phyloP scores from a whole-genome alignment of 2,113 vertebrate genomes.

The Neolamprologus variostigma region DNA sequence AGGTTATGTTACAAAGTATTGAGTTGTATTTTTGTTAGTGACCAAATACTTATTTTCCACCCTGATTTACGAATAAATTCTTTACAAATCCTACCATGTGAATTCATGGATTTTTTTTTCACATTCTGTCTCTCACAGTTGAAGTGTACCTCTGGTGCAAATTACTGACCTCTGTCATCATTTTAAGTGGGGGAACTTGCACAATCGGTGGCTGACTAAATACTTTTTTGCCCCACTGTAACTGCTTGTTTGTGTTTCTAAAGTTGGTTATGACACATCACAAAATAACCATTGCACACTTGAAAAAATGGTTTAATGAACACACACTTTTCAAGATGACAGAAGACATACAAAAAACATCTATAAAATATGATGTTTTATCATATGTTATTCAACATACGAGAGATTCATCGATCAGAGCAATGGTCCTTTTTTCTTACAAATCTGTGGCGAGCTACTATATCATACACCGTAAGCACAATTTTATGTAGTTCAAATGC shows the following conservation, averaged over 20 bases:
- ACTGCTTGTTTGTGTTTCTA: neutral
- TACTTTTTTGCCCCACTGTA: no score
- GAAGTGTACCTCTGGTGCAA: no score
- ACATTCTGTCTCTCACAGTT: no score
- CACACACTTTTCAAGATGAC: neutral
- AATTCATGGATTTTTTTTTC: no score
- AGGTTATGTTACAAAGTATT: no score
- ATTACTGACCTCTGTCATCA: no score
- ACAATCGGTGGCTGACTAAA: no score
- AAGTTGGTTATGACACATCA: neutral
- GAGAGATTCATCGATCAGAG: neutral
- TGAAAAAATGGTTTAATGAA: neutral
- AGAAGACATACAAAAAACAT: neutral
- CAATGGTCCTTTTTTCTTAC: neutral
- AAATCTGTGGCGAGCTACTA: accelerated
- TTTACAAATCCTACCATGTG: no score
- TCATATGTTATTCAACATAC: neutral
- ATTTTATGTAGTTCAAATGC: neutral
- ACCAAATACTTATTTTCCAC: no score
- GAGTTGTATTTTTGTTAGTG: no score
- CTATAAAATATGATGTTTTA: neutral
- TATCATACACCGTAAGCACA: accelerated
- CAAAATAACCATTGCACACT: neutral
- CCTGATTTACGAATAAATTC: no score
- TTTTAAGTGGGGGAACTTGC: no score